Percentiles rank a stretch among this genome's conserved stretches.
Conservation (phyloP, 1,140 invertebrate species). For the Patella vulgata region DNA sequence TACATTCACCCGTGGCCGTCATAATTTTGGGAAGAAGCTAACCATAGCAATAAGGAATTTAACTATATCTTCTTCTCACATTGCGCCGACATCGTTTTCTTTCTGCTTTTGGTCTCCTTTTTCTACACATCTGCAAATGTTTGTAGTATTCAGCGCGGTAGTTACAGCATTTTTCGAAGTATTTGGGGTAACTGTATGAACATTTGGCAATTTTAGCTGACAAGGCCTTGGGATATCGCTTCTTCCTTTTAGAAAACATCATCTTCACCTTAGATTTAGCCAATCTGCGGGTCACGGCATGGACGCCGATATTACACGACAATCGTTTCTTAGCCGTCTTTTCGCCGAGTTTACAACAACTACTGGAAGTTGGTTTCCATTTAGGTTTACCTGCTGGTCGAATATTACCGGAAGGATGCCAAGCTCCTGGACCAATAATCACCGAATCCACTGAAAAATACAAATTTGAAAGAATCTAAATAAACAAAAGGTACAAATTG, state of each 20-base stretch:
- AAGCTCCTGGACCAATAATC: too few species aligned
- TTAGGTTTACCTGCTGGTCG: background rate
- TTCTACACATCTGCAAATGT: constrained; percentile 14
- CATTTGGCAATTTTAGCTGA: constrained; percentile 18
- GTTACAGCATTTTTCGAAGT: constrained; percentile 23
- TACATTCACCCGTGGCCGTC: too few species aligned
- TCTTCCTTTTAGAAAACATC: background rate
- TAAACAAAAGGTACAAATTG: too few species aligned
- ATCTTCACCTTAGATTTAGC: constrained; percentile 14
- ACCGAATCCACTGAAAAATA: too few species aligned
- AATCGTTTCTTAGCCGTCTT: constrained; percentile 14
- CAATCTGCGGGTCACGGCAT: constrained; percentile 10
- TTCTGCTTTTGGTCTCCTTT: background rate
- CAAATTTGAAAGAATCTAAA: too few species aligned
- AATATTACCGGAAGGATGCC: too few species aligned
- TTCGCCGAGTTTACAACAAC: constrained; percentile 19
- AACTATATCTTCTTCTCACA: constrained; percentile 4
- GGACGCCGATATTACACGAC: constrained; percentile 10
- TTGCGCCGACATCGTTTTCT: constrained; percentile 12
- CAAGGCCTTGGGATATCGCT: constrained; percentile 11
- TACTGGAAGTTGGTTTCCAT: background rate
- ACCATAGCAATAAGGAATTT: too few species aligned
- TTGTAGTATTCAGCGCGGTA: constrained; percentile 17
- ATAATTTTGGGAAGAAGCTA: too few species aligned
- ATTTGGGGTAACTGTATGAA: constrained; percentile 5